A percentile compares a stretch with the other conserved stretches of the same genome.
These are phyloP conservation scores for Taxidea taxus DNA, from an alignment of 2,113 vertebrate species.

Conservation along the genomic window DNA sequence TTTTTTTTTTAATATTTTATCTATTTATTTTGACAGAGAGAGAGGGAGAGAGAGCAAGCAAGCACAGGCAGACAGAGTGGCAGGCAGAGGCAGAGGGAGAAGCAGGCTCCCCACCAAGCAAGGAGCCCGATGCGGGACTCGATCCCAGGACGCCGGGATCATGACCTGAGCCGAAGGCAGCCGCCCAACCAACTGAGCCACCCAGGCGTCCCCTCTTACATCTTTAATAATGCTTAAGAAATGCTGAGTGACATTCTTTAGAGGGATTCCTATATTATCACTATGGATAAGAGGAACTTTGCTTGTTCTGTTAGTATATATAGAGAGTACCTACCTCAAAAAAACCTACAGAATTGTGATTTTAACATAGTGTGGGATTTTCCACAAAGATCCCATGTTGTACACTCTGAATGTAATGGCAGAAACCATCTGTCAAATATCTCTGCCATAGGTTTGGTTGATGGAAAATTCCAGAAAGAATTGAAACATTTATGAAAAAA, in stretches of 20 bases:
- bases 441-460: background rate
- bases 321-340: background rate
- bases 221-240: background rate
- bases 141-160: no score
- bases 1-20: no score
- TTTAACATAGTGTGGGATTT: background rate
- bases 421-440: background rate
- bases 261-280: background rate
- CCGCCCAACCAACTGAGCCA: no score
- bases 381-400: background rate
- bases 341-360: background rate
- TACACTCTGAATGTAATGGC: background rate
- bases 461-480: background rate
- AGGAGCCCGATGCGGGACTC: no score
- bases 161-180: no score
- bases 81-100: no score
- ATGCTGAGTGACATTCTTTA: background rate
- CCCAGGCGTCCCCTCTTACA: background rate
- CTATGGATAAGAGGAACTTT: background rate
- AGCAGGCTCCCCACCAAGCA: no score
- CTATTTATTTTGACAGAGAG: no score
- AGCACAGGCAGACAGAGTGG: no score
- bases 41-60: no score
- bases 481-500: conserved; percentile 3
- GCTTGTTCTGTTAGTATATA: conserved; percentile 15